phyloP scores from a whole-genome alignment of 2,797 vertebrate species.

The Rhincodon typus region DNA sequence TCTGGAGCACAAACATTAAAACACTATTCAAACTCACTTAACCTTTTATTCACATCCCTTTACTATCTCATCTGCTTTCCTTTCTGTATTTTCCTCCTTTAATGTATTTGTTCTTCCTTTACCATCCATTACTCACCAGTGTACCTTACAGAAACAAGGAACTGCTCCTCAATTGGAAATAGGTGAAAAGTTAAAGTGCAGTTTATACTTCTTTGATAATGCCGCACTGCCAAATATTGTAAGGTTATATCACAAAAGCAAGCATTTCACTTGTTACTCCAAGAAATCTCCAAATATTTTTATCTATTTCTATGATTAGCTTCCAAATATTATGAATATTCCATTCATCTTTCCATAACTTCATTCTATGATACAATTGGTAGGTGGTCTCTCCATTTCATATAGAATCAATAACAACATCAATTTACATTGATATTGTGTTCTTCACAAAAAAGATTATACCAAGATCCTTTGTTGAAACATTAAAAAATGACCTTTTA shows the following conservation, averaged over 20 bases:
- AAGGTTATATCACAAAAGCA: not conserved
- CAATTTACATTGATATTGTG: no score
- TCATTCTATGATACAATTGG: not conserved
- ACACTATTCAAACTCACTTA: not conserved
- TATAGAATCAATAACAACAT: no score
- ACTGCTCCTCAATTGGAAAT: not conserved
- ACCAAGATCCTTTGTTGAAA: no score
- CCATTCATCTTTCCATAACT: not conserved
- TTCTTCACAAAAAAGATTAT: no score
- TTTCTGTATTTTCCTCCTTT: not conserved
- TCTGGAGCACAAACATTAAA: no score
- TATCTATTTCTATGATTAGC: not conserved
- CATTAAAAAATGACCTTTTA: no score
- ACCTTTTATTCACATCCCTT: not conserved
- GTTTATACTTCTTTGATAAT: not conserved
- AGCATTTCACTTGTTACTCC: not conserved
- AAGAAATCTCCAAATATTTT: not conserved
- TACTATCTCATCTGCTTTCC: not conserved
- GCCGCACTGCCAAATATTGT: not conserved
- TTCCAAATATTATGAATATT: not conserved
- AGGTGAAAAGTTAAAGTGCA: not conserved
- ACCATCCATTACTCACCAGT: not conserved
- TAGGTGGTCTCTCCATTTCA: not conserved
- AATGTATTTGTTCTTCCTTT: not conserved
- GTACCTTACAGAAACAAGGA: not conserved